phyloP scores from a whole-genome alignment of 2,113 vertebrate genomes.

The Euleptes europaea region DNA sequence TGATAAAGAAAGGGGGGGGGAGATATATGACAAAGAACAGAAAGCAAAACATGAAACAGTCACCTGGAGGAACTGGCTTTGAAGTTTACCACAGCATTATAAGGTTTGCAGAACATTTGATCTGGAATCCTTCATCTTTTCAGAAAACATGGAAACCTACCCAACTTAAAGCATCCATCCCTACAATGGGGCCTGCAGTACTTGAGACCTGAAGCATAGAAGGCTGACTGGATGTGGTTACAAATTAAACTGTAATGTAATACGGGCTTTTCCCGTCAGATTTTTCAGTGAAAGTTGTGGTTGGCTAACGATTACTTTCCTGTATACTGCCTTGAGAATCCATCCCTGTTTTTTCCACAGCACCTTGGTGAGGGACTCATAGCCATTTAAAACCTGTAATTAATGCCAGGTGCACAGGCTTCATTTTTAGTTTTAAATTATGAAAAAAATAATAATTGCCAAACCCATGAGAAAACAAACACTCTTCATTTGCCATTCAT shows the following conservation, averaged over 20 bases:
- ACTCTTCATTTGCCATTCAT: slow-evolving; percentile 64
- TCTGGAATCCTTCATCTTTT: slow-evolving; percentile 18
- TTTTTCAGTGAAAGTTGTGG: slow-evolving; percentile 58
- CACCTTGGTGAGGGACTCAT: slow-evolving; percentile 41
- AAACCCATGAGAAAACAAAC: slow-evolving; percentile 47
- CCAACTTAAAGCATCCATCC: slow-evolving; percentile 1
- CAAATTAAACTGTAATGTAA: slow-evolving; percentile 57
- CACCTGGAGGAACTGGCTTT: slow-evolving; percentile 25
- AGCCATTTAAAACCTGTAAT: slow-evolving; percentile 66
- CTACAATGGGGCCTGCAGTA: background rate
- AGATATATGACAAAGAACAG: slow-evolving; percentile 5
- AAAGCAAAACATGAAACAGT: slow-evolving; percentile 30
- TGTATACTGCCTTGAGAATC: slow-evolving; percentile 48
- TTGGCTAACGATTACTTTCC: slow-evolving; percentile 58
- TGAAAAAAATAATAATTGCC: slow-evolving; percentile 37
- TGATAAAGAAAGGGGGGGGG: background rate
- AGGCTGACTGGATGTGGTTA: slow-evolving; percentile 50
- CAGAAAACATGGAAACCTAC: slow-evolving; percentile 25
- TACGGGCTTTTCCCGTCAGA: slow-evolving; percentile 54
- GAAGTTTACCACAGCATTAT: slow-evolving; percentile 29
- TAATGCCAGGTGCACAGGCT: slow-evolving; percentile 60
- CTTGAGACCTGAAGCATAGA: slow-evolving; percentile 36
- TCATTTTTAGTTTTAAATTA: slow-evolving; percentile 65
- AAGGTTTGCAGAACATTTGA: slow-evolving; percentile 34
- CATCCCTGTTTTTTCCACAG: slow-evolving; percentile 49